Evolutionary conservation across 2,797 vertebrate species (phyloP).

Genomic region (Paguma larvata): DNA sequence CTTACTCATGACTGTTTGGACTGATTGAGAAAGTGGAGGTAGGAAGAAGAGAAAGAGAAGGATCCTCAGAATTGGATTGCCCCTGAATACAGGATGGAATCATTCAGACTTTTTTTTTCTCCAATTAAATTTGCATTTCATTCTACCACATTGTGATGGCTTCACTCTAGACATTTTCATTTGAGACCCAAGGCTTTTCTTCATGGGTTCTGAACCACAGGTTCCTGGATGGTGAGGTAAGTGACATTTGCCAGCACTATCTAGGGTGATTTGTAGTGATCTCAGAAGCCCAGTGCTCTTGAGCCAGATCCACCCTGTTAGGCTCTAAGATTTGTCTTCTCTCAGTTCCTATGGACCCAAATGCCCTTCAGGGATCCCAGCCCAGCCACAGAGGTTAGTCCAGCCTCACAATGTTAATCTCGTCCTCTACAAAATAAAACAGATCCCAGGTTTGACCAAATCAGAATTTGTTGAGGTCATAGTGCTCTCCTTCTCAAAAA

Average conservation of each 20-base stretch:
- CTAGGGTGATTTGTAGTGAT: neutral
- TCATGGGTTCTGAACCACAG: conserved; percentile 73
- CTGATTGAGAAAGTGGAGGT: neutral
- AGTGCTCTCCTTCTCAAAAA: neutral
- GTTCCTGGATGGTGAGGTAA: conserved; percentile 74
- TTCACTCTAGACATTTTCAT: conserved; percentile 76
- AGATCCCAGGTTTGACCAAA: neutral
- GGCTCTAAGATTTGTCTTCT: neutral
- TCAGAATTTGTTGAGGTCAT: neutral
- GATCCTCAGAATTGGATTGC: conserved; percentile 32
- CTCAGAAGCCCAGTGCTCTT: neutral
- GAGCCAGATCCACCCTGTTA: neutral
- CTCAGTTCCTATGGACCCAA: neutral
- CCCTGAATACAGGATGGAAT: conserved; percentile 52
- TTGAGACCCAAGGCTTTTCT: conserved; percentile 72
- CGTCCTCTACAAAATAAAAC: neutral
- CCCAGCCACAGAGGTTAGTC: neutral
- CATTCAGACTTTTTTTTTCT: conserved; percentile 30
- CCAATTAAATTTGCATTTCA: conserved; percentile 82
- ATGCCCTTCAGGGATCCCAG: neutral
- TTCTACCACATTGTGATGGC: conserved; percentile 71
- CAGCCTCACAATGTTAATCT: neutral
- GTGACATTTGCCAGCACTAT: conserved; percentile 48
- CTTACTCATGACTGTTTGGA: conserved; percentile 20
- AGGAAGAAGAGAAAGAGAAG: conserved; percentile 45